phyloP scores from a whole-genome alignment of 2,888 invertebrate genomes.

The Anorthoa munda region DNA sequence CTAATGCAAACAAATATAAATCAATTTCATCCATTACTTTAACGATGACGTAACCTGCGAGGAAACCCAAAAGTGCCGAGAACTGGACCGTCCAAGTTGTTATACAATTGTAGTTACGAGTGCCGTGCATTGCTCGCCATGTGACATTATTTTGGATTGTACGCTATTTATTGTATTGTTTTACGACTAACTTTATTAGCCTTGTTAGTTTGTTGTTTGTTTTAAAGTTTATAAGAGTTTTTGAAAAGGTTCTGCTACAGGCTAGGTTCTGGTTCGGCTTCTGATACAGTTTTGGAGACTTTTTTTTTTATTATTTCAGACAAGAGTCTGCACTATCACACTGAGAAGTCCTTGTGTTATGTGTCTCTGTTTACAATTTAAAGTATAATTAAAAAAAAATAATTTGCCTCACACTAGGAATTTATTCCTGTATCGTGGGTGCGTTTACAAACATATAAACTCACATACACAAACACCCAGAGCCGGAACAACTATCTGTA shows the following conservation, averaged over 20 bases:
- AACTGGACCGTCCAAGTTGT: slow-evolving; percentile 1
- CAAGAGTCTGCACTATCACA: too few relatives aligned
- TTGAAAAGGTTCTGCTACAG: not conserved
- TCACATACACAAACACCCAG: too few relatives aligned
- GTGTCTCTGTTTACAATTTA: too few relatives aligned
- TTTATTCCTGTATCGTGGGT: too few relatives aligned
- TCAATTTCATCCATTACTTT: not conserved
- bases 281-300: not conserved
- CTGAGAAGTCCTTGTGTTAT: too few relatives aligned
- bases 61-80: slow-evolving; percentile 32
- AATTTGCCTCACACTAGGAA: too few relatives aligned
- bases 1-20: not conserved
- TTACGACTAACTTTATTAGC: slow-evolving; percentile 9
- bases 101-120: slow-evolving; percentile 43
- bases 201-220: slow-evolving; percentile 35
- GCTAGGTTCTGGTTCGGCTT: too few relatives aligned
- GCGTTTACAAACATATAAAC: too few relatives aligned
- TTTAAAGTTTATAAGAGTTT: not conserved
- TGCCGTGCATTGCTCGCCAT: slow-evolving; percentile 46
- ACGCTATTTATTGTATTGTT: slow-evolving; percentile 28
- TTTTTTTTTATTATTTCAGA: not conserved
- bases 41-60: slow-evolving; percentile 24
- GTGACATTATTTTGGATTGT: slow-evolving; percentile 40
- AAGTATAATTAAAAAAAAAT: too few relatives aligned
- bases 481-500: too few relatives aligned